Base-by-base conservation (phyloP, 2,888 invertebrate species). In the Allacma fusca region DNA sequence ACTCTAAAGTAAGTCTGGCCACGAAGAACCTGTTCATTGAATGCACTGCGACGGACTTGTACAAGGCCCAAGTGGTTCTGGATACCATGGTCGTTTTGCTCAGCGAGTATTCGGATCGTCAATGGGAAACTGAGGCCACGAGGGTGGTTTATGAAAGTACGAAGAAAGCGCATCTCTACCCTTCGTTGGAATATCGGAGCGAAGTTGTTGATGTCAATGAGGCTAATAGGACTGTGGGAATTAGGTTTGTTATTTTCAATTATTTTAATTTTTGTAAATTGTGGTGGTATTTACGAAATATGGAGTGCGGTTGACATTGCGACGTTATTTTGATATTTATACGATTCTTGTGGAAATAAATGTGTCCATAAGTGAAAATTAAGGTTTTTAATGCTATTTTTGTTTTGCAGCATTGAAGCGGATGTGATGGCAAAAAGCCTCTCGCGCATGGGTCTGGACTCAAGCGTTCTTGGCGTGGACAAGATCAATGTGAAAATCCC, bases 1-100 rank as follows among this genome's bases (percentile, higher is more conserved):
- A 95, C 87, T 93, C 96, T 0, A 98, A 97, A 88, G 97, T 99
- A 82, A 93, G 94, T 0, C 87, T 97, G 4, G 88, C 93, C 76
- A 99, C 99, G 0, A 95, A 92, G 86, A 99, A 99, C 89, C 93
- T 99, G 29, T 95, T 99, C 87, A 98, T 99, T 84, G 99, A 99
- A 87, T 93, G 94, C 85, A 99, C 99, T 0, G 98, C 98, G 21
- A 97, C 97, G 1, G 98, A 99, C 89, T 89, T 96, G 81, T 95
- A 95, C 70, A 99, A 98, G 90, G 93, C 92, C 87, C 65, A 64
- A 28, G 29, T 71, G 19, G 29, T 64, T 70, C 40, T 62, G n/a
- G 26, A 67, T 28, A 67, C 26, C 7, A 5, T 67, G 26, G 26
- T 67, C 13, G 21, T 26, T 4, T 7, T 67, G 67, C 5, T 67